Evolutionary conservation across 2,888 invertebrate species (phyloP).

Genomic region (Creontiades dilutus): DNA sequence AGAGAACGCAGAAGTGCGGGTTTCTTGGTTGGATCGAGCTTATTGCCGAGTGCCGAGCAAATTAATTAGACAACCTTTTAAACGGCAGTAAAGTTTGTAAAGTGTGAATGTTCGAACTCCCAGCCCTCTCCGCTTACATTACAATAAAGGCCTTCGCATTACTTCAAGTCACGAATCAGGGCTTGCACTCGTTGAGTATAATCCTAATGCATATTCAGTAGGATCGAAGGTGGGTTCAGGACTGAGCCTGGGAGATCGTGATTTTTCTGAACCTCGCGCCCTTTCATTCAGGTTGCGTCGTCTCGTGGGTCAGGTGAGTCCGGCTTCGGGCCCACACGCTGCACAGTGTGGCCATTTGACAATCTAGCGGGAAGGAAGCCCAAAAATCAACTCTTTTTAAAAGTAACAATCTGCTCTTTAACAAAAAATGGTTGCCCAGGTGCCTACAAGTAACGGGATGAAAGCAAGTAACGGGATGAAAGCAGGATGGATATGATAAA

Average conservation of each 20-base stretch:
- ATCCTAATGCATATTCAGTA: slow-evolving; percentile 46
- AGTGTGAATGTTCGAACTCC: neutral
- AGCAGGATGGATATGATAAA: too few species aligned
- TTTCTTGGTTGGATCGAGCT: neutral
- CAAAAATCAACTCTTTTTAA: too few species aligned
- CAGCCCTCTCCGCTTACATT: neutral
- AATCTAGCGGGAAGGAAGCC: too few species aligned
- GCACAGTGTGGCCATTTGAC: too few species aligned
- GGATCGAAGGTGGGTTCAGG: neutral
- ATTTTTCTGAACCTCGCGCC: slow-evolving; percentile 11
- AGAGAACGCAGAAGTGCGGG: slow-evolving; percentile 16
- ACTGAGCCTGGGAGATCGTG: neutral
- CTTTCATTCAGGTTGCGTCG: neutral
- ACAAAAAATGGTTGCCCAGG: too few species aligned
- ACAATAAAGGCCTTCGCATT: slow-evolving; percentile 49
- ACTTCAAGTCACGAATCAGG: slow-evolving; percentile 41
- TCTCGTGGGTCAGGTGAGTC: neutral
- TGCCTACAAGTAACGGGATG: too few species aligned
- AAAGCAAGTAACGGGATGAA: too few species aligned
- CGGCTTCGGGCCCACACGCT: slow-evolving; percentile 3
- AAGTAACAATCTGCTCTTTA: too few species aligned
- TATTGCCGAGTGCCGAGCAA: neutral
- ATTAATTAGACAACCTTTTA: slow-evolving; percentile 55
- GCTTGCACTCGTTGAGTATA: neutral
- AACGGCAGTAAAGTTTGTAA: slow-evolving; percentile 40